Evolutionary conservation across 1,140 invertebrate genomes (phyloP).

Genomic region (Babylonia areolata): DNA sequence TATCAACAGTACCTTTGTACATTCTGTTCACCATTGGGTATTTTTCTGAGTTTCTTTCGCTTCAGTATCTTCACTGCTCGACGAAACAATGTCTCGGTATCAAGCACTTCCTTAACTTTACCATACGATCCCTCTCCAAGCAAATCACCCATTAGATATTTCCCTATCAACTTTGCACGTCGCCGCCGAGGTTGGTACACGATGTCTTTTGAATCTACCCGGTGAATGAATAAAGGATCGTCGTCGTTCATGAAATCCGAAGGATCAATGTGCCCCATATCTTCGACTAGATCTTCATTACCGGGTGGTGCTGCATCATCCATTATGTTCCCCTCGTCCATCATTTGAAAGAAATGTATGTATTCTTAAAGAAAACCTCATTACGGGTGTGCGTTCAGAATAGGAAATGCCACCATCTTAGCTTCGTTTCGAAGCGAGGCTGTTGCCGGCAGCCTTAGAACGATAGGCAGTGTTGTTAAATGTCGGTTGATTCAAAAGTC

Average conservation of each 20-base stretch:
- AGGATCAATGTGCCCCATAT: conserved; percentile 48
- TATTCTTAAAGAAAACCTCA: conserved; percentile 28
- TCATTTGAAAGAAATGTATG: conserved; percentile 18
- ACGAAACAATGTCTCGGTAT: conserved; percentile 92
- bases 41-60: conserved; percentile 92
- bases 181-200: conserved; percentile 94
- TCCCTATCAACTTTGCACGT: conserved; percentile 90
- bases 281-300: conserved; percentile 48
- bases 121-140: conserved; percentile 95
- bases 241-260: conserved; percentile 64
- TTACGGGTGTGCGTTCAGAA: conserved; percentile 23
- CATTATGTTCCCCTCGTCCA: conserved; percentile 55
- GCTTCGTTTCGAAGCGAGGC: conserved; percentile 37
- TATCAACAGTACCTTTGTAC: conserved; percentile 85
- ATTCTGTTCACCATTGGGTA: conserved; percentile 98
- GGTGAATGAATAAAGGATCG: conserved; percentile 84
- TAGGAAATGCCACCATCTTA: conserved; percentile 43
- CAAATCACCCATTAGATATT: conserved; percentile 97
- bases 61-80: conserved; percentile 88
- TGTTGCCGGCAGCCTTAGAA: conserved; percentile 28
- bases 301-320: conserved; percentile 50
- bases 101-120: conserved; percentile 98
- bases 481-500: too few species aligned
- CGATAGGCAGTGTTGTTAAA: too few species aligned
- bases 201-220: conserved; percentile 95